phyloP scores from a whole-genome alignment of 2,888 invertebrate species.

The Napeogenes inachia region DNA sequence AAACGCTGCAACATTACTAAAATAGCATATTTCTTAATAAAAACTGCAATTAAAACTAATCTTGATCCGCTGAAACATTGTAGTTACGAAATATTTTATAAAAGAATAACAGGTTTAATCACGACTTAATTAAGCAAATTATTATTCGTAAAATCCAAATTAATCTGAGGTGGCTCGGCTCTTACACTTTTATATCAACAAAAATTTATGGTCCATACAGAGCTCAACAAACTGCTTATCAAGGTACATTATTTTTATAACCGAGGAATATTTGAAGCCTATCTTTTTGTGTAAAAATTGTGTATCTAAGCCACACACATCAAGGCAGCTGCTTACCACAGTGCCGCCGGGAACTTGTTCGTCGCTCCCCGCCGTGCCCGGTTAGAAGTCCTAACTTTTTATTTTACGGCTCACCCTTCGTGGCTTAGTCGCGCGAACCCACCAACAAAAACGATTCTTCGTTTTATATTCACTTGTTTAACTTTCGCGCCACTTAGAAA shows the following conservation, averaged over 20 bases:
- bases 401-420: conserved; percentile 71
- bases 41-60: conserved; percentile 5
- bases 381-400: conserved; percentile 75
- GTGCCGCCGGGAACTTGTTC: conserved; percentile 65
- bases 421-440: conserved; percentile 70
- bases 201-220: conserved; percentile 17
- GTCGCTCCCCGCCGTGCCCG: conserved; percentile 67
- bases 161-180: no score
- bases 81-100: neutral
- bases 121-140: neutral
- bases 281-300: conserved; percentile 1
- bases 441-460: conserved; percentile 41
- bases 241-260: no score
- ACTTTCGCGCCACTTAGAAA: conserved; percentile 48
- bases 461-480: conserved; percentile 41
- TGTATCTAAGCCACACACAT: neutral
- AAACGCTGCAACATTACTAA: neutral
- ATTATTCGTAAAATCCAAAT: neutral
- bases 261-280: neutral
- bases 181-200: neutral
- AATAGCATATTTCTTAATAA: neutral
- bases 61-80: neutral
- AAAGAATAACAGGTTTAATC: neutral
- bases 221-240: neutral
- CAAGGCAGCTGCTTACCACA: conserved; percentile 47